These are phyloP conservation scores for Bellardia bayeri DNA, from an alignment of 2,888 invertebrate genomes.

Conservation along the genomic window DNA sequence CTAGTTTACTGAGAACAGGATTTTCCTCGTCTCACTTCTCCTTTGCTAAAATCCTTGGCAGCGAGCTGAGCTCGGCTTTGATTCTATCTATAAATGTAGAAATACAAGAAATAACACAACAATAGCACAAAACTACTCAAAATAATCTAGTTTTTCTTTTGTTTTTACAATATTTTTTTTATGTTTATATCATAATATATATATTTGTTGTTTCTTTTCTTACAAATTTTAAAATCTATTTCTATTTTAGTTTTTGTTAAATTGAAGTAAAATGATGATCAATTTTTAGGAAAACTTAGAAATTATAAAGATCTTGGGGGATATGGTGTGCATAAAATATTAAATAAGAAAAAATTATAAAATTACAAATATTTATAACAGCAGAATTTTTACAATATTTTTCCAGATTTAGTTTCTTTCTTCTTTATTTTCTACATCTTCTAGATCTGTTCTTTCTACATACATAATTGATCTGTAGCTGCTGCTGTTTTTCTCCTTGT, in stretches of 20 bases:
- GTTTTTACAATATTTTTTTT: conserved; percentile 46
- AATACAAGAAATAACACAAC: conserved; percentile 29
- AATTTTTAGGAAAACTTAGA: conserved; percentile 57
- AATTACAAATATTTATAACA: conserved; percentile 44
- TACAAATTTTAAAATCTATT: conserved; percentile 63
- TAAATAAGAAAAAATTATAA: conserved; percentile 31
- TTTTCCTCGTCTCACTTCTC: background rate
- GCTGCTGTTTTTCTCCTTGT: conserved; percentile 48
- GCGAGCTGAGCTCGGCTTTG: conserved; percentile 20
- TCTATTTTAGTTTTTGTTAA: conserved; percentile 45
- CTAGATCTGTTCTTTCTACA: conserved; percentile 27
- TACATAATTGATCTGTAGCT: conserved; percentile 23
- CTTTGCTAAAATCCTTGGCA: conserved; percentile 47
- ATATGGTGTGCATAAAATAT: conserved; percentile 36
- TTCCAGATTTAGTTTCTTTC: background rate
- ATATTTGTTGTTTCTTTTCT: conserved; percentile 33
- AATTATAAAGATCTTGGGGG: conserved; percentile 48
- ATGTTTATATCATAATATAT: conserved; percentile 53
- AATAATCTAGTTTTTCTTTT: conserved; percentile 53
- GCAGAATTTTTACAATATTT: conserved; percentile 42
- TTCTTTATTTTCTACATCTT: conserved; percentile 27
- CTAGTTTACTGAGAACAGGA: background rate
- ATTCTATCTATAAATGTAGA: conserved; percentile 45
- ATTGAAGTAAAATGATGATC: conserved; percentile 50
- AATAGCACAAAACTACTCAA: conserved; percentile 36